Base-by-base conservation (phyloP, 2,888 invertebrate genomes). In the Leptinotarsa haldemani region DNA sequence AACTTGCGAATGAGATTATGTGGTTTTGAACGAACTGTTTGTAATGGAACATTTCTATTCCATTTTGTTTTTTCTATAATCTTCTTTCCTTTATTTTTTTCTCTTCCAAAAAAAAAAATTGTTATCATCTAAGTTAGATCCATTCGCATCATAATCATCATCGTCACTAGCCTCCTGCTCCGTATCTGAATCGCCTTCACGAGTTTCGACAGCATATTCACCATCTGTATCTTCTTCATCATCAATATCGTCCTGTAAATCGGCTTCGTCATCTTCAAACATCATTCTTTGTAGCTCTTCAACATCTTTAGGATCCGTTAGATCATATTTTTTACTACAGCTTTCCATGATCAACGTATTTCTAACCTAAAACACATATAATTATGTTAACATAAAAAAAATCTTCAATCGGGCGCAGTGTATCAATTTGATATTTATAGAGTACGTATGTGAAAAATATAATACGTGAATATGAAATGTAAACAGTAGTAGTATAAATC, bases 371-470 rank as follows among this genome's bases (percentile, higher is more conserved):
- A 64, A 64, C 30, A 64, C 13, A 22, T 64, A 64, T 40, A 40
- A 64, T 64, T 52, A 52, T 52, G 52, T 52, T 52, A 52, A 52
- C 52, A 52, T 18, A 52, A 18, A 52, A 52, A 16, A 16, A 13
- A n/a, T n/a, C n/a, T 52, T 52, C 52, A 52, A 52, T 52, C 52
- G 52, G 40, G 30, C 30, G n/a, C 25, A 67, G 67, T 67, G 67
- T 52, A 67, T 67, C 67, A 67, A 52, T 67, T 67, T 67, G 67
- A 67, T 67, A 67, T 67, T 67, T 67, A 47, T 2, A 66, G 66
- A 66, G 52, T 52, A 18, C 16, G 18, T 52, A 64, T 64, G 46
- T 64, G 64, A 64, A 64, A 64, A 64, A 64, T 64, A 64, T 46
- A 30, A 64, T 64, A 64, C 46, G 40, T 64, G 30, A 40, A 64